Conservation (phyloP, 2,888 invertebrate species). For the Harmothoe impar region DNA sequence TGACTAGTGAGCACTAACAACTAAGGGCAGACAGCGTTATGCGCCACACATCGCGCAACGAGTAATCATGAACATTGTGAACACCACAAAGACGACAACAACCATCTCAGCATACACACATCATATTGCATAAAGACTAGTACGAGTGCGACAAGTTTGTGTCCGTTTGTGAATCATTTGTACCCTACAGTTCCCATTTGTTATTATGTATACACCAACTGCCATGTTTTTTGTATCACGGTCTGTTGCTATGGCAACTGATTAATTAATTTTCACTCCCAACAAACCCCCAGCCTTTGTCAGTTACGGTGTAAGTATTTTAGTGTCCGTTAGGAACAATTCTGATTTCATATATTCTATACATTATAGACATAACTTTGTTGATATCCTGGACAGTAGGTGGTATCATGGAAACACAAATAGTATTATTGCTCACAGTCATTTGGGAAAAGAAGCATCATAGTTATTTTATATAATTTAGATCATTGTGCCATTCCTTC, state of each 20-base stretch:
- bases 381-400: neutral
- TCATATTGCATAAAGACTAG: neutral
- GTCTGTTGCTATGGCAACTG: neutral
- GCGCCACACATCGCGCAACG: neutral
- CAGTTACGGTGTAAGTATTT: slow-evolving; percentile 17
- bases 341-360: neutral
- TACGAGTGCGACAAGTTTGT: neutral
- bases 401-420: neutral
- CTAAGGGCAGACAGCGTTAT: neutral
- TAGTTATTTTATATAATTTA: no score
- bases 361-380: no score
- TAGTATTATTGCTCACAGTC: neutral
- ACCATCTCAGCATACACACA: neutral
- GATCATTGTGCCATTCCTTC: no score
- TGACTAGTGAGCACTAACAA: slow-evolving; percentile 15
- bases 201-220: neutral
- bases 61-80: neutral
- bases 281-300: neutral
- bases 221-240: slow-evolving; percentile 29
- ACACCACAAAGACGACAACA: neutral
- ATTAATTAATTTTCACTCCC: neutral
- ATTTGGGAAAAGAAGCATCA: no score
- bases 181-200: neutral
- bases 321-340: neutral
- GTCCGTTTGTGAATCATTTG: neutral